These are phyloP conservation scores for Saguinus midas DNA, from an alignment of 2,113 vertebrate species.

Conservation along the genomic window DNA sequence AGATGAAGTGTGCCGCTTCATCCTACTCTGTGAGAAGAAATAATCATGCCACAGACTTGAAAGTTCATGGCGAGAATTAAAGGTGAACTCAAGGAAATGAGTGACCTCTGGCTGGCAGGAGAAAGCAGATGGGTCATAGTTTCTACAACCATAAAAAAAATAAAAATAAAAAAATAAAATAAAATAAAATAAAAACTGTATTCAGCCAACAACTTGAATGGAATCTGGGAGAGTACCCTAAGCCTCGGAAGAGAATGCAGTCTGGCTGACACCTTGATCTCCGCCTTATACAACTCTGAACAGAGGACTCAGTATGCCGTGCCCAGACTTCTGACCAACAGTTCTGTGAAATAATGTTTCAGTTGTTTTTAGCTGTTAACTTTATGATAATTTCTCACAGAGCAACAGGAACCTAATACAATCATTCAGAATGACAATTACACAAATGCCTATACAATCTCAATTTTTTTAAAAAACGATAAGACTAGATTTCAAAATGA, in stretches of 20 bases:
- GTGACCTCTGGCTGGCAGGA: background rate
- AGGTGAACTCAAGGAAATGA: background rate
- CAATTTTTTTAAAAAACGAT: background rate
- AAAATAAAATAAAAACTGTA: background rate
- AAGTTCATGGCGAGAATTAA: background rate
- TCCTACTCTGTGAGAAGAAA: background rate
- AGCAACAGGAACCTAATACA: background rate
- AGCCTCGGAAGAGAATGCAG: background rate
- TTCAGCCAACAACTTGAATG: background rate
- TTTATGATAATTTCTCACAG: background rate
- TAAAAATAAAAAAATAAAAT: no score
- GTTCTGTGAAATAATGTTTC: background rate
- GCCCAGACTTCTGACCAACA: background rate
- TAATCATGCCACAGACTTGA: background rate
- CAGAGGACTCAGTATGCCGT: background rate
- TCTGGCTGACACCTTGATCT: background rate
- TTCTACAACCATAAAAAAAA: background rate
- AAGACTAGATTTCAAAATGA: slow-evolving; percentile 8
- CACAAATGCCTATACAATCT: background rate
- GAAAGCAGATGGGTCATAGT: background rate
- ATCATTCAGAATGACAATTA: background rate
- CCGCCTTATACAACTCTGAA: background rate
- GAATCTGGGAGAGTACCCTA: background rate
- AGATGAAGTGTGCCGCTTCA: background rate
- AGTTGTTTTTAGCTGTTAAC: background rate